A percentile compares a stretch with the other conserved stretches of the same genome.
Evolutionary conservation across 2,888 invertebrate genomes (phyloP).

Genomic region (Drosophila acutilabella): DNA sequence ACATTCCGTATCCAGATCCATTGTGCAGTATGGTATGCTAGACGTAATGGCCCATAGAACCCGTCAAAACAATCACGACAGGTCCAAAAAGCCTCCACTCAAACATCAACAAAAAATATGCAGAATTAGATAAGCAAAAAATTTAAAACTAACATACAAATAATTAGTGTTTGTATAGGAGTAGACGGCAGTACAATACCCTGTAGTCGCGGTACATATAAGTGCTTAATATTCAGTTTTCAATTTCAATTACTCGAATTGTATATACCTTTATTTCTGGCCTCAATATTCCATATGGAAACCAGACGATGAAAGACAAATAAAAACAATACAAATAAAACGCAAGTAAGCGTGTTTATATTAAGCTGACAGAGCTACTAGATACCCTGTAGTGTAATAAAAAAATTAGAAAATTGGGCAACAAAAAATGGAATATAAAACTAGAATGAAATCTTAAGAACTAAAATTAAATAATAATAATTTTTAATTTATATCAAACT

Average conservation of each 20-base stretch:
- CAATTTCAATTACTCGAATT: conserved; percentile 34
- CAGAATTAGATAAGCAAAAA: conserved; percentile 40
- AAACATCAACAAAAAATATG: conserved; percentile 42
- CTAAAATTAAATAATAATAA: too few relatives aligned
- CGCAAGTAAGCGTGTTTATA: conserved; percentile 7
- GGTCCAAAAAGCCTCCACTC: conserved; percentile 22
- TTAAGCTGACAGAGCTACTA: not conserved
- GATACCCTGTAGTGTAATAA: conserved; percentile 2
- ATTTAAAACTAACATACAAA: conserved; percentile 11
- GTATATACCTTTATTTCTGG: conserved; percentile 1
- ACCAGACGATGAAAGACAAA: conserved; percentile 51
- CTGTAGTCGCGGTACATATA: conserved; percentile 4
- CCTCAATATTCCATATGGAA: conserved; percentile 63
- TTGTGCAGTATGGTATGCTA: conserved; percentile 26
- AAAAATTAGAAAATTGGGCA: not conserved
- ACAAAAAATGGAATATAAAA: too few relatives aligned
- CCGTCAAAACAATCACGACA: conserved; percentile 33
- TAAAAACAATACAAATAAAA: conserved; percentile 44
- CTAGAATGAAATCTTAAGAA: too few relatives aligned
- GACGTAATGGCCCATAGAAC: conserved; percentile 57
- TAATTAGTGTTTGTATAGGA: not conserved
- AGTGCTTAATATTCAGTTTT: conserved; percentile 27
- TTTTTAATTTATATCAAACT: too few relatives aligned
- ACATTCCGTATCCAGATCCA: conserved; percentile 51
- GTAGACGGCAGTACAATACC: conserved; percentile 23